A percentile compares a stretch with the other conserved stretches of the same genome.
These are phyloP conservation scores for Perizoma flavofasciatum DNA, from an alignment of 2,888 invertebrate genomes.

Conservation along the genomic window DNA sequence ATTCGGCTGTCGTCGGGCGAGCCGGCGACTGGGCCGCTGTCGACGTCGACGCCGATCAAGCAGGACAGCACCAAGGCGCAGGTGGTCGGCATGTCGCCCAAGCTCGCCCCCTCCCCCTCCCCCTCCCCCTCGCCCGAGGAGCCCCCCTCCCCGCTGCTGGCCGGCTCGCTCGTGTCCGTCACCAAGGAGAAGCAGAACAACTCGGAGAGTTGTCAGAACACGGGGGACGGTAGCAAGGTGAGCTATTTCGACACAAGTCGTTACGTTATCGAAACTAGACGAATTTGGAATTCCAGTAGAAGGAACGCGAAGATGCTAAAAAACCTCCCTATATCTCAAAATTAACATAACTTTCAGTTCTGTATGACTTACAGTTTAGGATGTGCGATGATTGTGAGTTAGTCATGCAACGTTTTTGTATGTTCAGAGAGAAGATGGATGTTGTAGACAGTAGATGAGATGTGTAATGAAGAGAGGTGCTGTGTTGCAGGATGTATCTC, in stretches of 20 bases:
- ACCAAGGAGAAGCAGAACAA: conserved; percentile 47
- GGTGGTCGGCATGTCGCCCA: conserved; percentile 75
- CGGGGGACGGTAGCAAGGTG: conserved; percentile 50
- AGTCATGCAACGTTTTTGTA: too few species aligned
- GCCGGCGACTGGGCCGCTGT: conserved; percentile 60
- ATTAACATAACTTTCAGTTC: too few species aligned
- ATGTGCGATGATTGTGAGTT: too few species aligned
- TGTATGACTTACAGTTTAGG: too few species aligned
- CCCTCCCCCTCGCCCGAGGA: not conserved
- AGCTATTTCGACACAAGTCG: not conserved
- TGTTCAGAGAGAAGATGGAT: too few species aligned
- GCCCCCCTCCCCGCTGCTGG: conserved; percentile 1
- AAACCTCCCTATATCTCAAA: too few species aligned
- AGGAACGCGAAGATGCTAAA: not conserved
- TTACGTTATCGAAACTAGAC: too few species aligned
- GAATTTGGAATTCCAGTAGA: not conserved
- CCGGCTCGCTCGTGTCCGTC: conserved; percentile 42
- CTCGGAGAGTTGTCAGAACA: conserved; percentile 54
- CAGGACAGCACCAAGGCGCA: conserved; percentile 51
- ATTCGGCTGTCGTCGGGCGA: conserved; percentile 45
- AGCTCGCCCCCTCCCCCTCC: conserved; percentile 37
- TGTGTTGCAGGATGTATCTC: too few species aligned
- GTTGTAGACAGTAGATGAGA: too few species aligned
- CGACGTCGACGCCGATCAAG: conserved; percentile 73
- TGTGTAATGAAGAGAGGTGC: too few species aligned